These are phyloP conservation scores for Gnathonemus longibarbis DNA, from an alignment of 2,113 vertebrate genomes.

Conservation along the genomic window DNA sequence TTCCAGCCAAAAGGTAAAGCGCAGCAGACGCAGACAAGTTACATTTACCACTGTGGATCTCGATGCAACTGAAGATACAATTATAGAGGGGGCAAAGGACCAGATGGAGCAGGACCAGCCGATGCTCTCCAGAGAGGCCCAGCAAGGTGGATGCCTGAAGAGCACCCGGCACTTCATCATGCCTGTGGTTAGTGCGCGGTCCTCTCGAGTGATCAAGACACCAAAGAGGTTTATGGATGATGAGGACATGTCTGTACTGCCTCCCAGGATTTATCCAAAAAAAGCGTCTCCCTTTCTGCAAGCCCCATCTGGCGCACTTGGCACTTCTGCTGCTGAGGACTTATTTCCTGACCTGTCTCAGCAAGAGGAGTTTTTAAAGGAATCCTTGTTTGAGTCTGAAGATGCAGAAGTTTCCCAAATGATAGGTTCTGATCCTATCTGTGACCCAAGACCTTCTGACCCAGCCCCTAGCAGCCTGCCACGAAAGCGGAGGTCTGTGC, in stretches of 20 bases:
- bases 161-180: conserved; percentile 53
- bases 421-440: not conserved
- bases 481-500: conserved; percentile 52
- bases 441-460: not conserved
- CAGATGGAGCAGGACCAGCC: conserved; percentile 23
- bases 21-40: not conserved
- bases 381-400: not conserved
- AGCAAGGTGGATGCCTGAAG: conserved; percentile 39
- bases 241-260: conserved; percentile 50
- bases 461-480: conserved; percentile 32
- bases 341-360: not conserved
- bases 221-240: conserved; percentile 81
- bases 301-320: not conserved
- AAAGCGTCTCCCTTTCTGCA: conserved; percentile 26
- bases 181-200: conserved; percentile 64
- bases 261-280: conserved; percentile 40
- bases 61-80: conserved; percentile 31
- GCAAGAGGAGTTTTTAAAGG: not conserved
- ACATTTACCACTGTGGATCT: conserved; percentile 34
- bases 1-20: not conserved
- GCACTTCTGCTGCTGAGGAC: not conserved
- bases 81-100: conserved; percentile 33
- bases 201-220: conserved; percentile 76
- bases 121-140: conserved; percentile 29
- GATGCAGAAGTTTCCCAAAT: not conserved